Evolutionary conservation across 1,140 invertebrate genomes (phyloP).

Genomic region (Sipha flava): DNA sequence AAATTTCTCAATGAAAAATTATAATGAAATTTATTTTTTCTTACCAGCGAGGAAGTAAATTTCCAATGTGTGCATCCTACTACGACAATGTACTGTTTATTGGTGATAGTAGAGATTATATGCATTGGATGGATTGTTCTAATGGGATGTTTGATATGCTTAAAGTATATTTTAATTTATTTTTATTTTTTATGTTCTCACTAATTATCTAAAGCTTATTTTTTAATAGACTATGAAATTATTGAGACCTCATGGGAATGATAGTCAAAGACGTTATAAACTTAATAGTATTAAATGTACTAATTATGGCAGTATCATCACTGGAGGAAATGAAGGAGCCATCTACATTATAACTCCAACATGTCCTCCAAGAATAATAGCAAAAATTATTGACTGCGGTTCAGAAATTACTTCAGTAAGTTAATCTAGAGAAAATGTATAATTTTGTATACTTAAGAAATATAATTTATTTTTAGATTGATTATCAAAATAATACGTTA

Average conservation of each 20-base stretch:
- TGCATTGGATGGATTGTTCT: slow-evolving; percentile 15
- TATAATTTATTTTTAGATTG: not conserved
- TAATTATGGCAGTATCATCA: slow-evolving; percentile 20
- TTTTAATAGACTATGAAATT: not conserved
- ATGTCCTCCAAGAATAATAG: not conserved
- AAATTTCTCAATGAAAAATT: too few relatives aligned
- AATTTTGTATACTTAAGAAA: not conserved
- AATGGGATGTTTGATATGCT: not conserved
- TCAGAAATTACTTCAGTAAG: slow-evolving; percentile 27
- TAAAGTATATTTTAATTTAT: not conserved
- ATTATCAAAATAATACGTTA: slow-evolving; percentile 18
- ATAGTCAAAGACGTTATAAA: not conserved
- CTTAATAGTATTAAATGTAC: slow-evolving; percentile 20
- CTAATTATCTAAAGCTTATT: not conserved
- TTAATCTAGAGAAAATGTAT: not conserved
- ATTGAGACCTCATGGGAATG: not conserved
- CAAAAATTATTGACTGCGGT: not conserved
- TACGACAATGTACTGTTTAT: slow-evolving; percentile 11
- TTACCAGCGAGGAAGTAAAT: not conserved
- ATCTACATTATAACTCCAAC: slow-evolving; percentile 17
- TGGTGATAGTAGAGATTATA: slow-evolving; percentile 10
- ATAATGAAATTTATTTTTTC: not conserved
- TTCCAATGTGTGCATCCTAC: slow-evolving; percentile 19
- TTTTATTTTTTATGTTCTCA: not conserved
- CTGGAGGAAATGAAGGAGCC: slow-evolving; percentile 2